These are phyloP conservation scores for Spermophilus dauricus DNA, from an alignment of 2,113 vertebrate genomes.

Conservation along the genomic window DNA sequence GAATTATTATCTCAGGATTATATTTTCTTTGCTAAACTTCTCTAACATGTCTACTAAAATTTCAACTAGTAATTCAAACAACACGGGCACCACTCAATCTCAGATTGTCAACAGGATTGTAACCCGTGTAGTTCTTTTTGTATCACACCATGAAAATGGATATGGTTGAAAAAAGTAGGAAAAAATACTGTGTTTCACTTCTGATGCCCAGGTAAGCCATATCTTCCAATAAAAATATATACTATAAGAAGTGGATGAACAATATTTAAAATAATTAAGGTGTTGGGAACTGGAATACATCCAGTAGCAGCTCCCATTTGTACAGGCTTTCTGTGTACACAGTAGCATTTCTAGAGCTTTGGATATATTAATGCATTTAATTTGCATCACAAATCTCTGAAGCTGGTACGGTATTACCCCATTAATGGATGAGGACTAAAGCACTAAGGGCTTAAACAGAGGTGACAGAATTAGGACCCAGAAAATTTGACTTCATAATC, in stretches of 20 bases:
- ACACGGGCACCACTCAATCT: too few relatives aligned
- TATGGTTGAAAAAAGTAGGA: not conserved
- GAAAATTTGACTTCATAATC: not conserved
- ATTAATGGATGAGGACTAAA: not conserved
- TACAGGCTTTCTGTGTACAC: not conserved
- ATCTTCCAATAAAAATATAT: not conserved
- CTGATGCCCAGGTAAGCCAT: not conserved
- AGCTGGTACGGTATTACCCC: not conserved
- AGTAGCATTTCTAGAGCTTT: not conserved
- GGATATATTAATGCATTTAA: not conserved
- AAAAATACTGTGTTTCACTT: not conserved
- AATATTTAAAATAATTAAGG: not conserved
- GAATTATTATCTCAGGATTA: constrained; percentile 37
- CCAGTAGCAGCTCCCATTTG: not conserved
- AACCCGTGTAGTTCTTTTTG: not conserved
- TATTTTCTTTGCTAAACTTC: constrained; percentile 56
- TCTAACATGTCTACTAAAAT: not conserved
- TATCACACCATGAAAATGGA: not conserved
- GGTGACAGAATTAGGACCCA: not conserved
- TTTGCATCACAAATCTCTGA: not conserved
- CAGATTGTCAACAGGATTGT: not conserved
- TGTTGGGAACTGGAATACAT: not conserved
- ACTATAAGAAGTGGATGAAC: not conserved
- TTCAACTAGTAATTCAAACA: not conserved
- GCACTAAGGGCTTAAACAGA: not conserved